phyloP scores from a whole-genome alignment of 1,140 invertebrate genomes.

The Aphelinus atriplicis region DNA sequence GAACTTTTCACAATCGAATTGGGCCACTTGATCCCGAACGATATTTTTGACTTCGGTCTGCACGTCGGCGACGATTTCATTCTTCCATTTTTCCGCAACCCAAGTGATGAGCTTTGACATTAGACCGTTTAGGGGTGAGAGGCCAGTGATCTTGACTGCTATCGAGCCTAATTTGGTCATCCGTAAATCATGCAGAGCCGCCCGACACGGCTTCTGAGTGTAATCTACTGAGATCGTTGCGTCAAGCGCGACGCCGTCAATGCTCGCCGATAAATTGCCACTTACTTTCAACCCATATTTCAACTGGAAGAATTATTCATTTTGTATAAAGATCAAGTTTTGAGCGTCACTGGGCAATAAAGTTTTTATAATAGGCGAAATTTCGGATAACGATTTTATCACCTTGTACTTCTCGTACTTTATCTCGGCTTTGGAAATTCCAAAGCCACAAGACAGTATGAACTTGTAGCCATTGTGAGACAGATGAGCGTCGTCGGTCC shows the following conservation, averaged over 20 bases:
- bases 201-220: slow-evolving; percentile 33
- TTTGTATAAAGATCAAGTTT: too few relatives aligned
- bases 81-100: slow-evolving; percentile 35
- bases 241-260: slow-evolving; percentile 39
- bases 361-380: too few relatives aligned
- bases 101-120: slow-evolving; percentile 30
- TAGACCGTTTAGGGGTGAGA: slow-evolving; percentile 36
- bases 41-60: slow-evolving; percentile 35
- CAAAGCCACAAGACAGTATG: slow-evolving; percentile 32
- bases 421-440: slow-evolving; percentile 32
- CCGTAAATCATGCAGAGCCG: slow-evolving; percentile 30
- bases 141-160: slow-evolving; percentile 30
- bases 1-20: slow-evolving; percentile 37
- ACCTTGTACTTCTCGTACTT: slow-evolving; percentile 41
- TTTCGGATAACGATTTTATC: neutral
- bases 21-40: slow-evolving; percentile 17
- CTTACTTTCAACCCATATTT: neutral
- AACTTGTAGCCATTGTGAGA: slow-evolving; percentile 19
- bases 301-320: too few relatives aligned
- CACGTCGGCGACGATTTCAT: slow-evolving; percentile 23
- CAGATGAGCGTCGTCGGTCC: slow-evolving; percentile 34
- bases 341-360: too few relatives aligned
- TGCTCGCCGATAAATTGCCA: slow-evolving; percentile 32
- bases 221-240: slow-evolving; percentile 35
- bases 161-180: slow-evolving; percentile 34